Evolutionary conservation across 1,140 invertebrate genomes (phyloP).

Genomic region (Sinonovacula constricta): DNA sequence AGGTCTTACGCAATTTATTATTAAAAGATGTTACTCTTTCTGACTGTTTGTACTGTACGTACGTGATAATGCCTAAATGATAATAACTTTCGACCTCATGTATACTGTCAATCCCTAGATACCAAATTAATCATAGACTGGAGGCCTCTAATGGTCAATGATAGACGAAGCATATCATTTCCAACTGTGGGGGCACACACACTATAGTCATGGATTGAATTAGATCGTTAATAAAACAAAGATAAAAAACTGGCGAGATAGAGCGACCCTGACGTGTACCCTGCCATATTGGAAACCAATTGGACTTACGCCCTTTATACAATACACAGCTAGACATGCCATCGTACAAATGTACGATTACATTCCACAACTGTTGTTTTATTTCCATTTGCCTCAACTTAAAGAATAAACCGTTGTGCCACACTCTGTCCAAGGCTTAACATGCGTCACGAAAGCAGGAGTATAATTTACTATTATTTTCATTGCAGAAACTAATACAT

Average conservation of each 20-base stretch:
- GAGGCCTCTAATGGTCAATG: background rate
- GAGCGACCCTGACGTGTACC: conserved; percentile 14
- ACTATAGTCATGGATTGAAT: background rate
- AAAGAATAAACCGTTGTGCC: conserved; percentile 12
- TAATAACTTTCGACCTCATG: too few relatives aligned
- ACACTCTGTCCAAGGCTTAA: conserved; percentile 17
- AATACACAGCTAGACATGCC: background rate
- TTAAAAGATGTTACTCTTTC: background rate
- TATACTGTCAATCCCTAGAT: too few relatives aligned
- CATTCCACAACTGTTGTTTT: background rate
- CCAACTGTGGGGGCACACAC: conserved; percentile 6
- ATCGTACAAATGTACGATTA: background rate
- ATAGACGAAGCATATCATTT: conserved; percentile 13
- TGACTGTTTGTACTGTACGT: background rate
- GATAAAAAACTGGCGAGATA: conserved; percentile 3
- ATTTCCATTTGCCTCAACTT: conserved; percentile 3
- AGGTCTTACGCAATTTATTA: conserved; percentile 6
- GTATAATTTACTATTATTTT: background rate
- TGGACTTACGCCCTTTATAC: background rate
- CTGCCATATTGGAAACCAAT: background rate
- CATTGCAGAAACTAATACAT: conserved; percentile 7
- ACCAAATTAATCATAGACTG: conserved; percentile 12
- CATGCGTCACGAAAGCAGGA: conserved; percentile 4
- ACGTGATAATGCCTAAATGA: background rate
- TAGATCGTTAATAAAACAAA: conserved; percentile 5